These are phyloP conservation scores for Melitaea cinxia DNA, from an alignment of 1,140 invertebrate genomes.

Conservation along the genomic window DNA sequence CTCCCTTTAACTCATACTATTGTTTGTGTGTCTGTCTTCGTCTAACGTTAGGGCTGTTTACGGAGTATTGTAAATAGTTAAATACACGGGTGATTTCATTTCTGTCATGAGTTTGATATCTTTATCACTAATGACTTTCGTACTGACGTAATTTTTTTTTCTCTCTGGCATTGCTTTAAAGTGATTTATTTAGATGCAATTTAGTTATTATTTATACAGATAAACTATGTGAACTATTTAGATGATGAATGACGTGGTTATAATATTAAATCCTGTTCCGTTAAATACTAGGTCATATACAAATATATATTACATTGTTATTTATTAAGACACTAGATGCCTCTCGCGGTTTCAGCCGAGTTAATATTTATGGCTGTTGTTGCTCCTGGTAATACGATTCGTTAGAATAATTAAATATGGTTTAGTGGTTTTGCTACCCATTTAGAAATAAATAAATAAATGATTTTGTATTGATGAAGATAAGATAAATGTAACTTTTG, in stretches of 20 bases:
- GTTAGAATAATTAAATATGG: too few relatives aligned
- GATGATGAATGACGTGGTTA: neutral
- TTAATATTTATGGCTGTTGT: too few relatives aligned
- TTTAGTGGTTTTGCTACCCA: too few relatives aligned
- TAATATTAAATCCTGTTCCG: neutral
- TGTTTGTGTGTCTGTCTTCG: conserved; percentile 33
- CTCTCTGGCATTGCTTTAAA: conserved; percentile 4
- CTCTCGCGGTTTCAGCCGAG: too few relatives aligned
- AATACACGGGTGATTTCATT: conserved; percentile 77
- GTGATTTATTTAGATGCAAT: conserved; percentile 7
- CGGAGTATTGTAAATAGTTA: conserved; percentile 50
- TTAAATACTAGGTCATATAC: neutral
- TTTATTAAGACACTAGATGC: too few relatives aligned
- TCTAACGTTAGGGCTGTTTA: conserved; percentile 53
- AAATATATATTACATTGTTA: neutral
- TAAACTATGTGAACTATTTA: neutral
- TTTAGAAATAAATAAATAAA: too few relatives aligned
- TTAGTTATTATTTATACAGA: neutral
- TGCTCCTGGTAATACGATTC: too few relatives aligned
- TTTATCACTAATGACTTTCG: conserved; percentile 39
- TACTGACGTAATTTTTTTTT: conserved; percentile 35
- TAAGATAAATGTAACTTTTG: too few relatives aligned
- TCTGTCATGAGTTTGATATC: conserved; percentile 34
- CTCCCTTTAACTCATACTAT: conserved; percentile 35
- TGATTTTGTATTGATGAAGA: too few relatives aligned